Conservation (phyloP, 53 echinoderm and acorn worm species). For the Crossaster papposus region DNA sequence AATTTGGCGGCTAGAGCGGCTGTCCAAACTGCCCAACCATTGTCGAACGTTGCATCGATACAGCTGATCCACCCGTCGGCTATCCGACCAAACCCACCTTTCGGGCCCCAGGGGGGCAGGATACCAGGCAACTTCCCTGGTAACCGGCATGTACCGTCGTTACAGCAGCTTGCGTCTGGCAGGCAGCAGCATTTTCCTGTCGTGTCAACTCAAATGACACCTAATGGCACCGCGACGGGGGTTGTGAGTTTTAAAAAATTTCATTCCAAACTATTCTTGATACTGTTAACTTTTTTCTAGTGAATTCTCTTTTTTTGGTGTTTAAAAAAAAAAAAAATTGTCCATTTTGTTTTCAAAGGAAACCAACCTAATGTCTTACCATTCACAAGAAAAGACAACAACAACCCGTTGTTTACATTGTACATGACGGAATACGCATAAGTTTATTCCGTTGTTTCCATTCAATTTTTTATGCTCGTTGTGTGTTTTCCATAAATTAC, state of each 20-base stretch:
- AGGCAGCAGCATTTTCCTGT: background rate
- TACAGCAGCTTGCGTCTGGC: constrained; percentile 56
- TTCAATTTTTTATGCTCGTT: too few species aligned
- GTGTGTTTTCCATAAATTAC: too few species aligned
- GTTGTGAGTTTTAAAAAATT: constrained; percentile 19
- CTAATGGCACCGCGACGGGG: constrained; percentile 16
- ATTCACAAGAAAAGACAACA: too few species aligned
- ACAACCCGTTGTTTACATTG: too few species aligned
- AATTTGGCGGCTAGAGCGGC: background rate
- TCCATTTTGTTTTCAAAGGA: too few species aligned
- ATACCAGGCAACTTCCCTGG: constrained; percentile 2
- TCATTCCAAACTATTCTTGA: background rate
- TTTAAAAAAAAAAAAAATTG: too few species aligned
- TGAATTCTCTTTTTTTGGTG: background rate
- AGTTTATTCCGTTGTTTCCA: too few species aligned
- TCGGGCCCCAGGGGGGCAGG: constrained; percentile 1
- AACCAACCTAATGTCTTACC: too few species aligned
- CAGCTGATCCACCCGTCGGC: constrained; percentile 53
- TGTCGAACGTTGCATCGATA: background rate
- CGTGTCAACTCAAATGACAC: background rate
- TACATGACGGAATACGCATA: too few species aligned
- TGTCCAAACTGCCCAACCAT: background rate
- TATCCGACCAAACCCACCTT: constrained; percentile 27
- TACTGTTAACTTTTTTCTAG: background rate
- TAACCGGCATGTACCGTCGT: constrained; percentile 28